phyloP scores from a whole-genome alignment of 2,797 vertebrate genomes.

The Sebastes kiyomatsui region DNA sequence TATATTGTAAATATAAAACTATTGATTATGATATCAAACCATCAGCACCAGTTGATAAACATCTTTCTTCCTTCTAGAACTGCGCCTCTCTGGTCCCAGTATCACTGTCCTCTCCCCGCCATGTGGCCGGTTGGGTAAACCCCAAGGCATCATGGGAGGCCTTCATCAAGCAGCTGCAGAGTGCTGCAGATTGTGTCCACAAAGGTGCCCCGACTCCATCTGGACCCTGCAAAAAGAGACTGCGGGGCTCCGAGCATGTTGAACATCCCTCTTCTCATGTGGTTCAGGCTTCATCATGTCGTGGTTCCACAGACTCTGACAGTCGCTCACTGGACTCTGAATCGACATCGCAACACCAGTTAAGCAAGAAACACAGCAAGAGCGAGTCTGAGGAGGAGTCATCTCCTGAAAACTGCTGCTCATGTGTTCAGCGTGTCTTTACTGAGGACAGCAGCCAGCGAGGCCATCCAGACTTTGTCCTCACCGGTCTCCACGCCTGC shows the following conservation, averaged over 20 bases:
- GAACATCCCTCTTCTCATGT: neutral
- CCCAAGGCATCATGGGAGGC: slow-evolving; percentile 83
- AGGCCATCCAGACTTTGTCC: slow-evolving; percentile 67
- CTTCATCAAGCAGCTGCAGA: slow-evolving; percentile 79
- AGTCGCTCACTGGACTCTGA: neutral
- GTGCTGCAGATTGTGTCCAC: neutral
- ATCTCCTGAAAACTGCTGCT: neutral
- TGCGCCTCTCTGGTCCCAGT: slow-evolving; percentile 11
- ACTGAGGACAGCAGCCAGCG: neutral
- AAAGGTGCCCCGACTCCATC: slow-evolving; percentile 14
- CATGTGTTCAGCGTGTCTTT: neutral
- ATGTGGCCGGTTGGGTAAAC: slow-evolving; percentile 86
- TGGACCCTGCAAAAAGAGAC: slow-evolving; percentile 69
- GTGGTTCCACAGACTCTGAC: neutral
- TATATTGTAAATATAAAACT: neutral
- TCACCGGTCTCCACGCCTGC: slow-evolving; percentile 93
- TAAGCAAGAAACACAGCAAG: neutral
- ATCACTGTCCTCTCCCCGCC: slow-evolving; percentile 64
- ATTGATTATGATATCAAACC: neutral
- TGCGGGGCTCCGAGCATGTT: slow-evolving; percentile 16
- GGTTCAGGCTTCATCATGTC: neutral
- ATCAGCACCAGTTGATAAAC: neutral
- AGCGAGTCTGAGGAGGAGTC: neutral
- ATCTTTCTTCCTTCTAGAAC: slow-evolving; percentile 55
- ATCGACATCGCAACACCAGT: neutral